Conservation (phyloP, 2,888 invertebrate genomes). For the Eristalinus sepulchralis region DNA sequence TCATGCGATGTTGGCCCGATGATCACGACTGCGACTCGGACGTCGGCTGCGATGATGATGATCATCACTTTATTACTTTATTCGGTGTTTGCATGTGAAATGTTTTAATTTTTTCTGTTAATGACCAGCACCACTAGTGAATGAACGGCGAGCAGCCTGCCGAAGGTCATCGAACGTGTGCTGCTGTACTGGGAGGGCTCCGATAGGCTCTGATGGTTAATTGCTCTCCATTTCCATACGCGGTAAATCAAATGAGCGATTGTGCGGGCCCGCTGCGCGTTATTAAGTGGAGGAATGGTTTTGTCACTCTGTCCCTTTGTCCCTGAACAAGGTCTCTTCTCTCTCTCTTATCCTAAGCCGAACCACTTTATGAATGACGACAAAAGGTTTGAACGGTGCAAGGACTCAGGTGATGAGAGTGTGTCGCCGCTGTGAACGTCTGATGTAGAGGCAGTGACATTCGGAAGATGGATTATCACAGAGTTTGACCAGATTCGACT, state of each 20-base stretch:
- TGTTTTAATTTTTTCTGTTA: constrained; percentile 67
- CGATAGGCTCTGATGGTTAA: constrained; percentile 18
- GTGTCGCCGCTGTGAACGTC: background rate
- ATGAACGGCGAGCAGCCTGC: background rate
- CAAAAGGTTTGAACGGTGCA: constrained; percentile 8
- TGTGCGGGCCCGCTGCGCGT: background rate
- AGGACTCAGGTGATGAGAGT: background rate
- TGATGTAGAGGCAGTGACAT: background rate
- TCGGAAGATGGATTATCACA: background rate
- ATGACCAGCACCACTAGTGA: constrained; percentile 35
- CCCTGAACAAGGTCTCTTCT: no score
- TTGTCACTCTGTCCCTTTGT: constrained; percentile 30
- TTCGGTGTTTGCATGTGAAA: constrained; percentile 67
- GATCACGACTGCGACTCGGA: background rate
- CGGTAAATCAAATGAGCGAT: constrained; percentile 24
- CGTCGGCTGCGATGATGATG: constrained; percentile 30
- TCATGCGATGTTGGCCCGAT: constrained; percentile 63
- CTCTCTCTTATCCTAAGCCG: constrained; percentile 55
- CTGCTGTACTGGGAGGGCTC: background rate
- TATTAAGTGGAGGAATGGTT: constrained; percentile 43
- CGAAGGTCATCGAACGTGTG: constrained; percentile 63
- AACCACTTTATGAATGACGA: constrained; percentile 57
- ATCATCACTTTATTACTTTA: constrained; percentile 64
- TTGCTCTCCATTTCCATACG: constrained; percentile 30
- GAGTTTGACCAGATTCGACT: background rate